Base-by-base conservation (phyloP, 2,888 invertebrate species). In the Ophion slaviceki region DNA sequence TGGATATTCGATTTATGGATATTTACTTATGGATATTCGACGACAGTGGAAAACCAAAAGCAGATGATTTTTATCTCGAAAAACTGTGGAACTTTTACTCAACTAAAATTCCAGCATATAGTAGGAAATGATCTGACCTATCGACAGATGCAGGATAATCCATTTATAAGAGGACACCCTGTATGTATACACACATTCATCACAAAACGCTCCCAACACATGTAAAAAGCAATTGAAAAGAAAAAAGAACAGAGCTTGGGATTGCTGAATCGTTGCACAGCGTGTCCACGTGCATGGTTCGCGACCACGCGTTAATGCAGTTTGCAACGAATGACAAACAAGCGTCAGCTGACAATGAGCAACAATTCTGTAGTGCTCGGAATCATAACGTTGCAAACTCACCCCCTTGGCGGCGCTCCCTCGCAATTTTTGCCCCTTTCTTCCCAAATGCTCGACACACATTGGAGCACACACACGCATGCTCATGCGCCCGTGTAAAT, bases 261-360 rank as follows among this genome's bases (percentile, higher is more conserved):
- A 45, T 10, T 32, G 61, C 40, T 8, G 40, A 4, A 40, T 40
- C 11, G 14, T 47, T 24, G 45, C 17, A 71, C n/a, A 57, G 80
- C 75, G 80, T 74, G 59, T 80, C 77, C 71, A n/a, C 47, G 75
- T 59, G 67, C 61, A 47, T 47, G 70, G 70, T 40, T 40, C 62
- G 53, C 57, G 24, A 80, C 80, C 77, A 80, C 80, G 82, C 76
- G 82, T 88, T 91, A 90, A 91, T 89, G 87, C 88, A 90, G 90
- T 91, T 85, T 82, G 87, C 89, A 90, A 90, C 90, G 89, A 92
- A 91, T 91, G 91, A 89, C 91, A 90, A 91, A 92, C 91, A 92
- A 91, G 89, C 90, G 87, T 89, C 89, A 89, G 88, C 88, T 87
- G 85, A 89, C 78, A 76, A 68, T 28, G 64, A 79, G 59, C 76